phyloP scores from a whole-genome alignment of 2,888 invertebrate genomes.

The Argyra leucocephala region DNA sequence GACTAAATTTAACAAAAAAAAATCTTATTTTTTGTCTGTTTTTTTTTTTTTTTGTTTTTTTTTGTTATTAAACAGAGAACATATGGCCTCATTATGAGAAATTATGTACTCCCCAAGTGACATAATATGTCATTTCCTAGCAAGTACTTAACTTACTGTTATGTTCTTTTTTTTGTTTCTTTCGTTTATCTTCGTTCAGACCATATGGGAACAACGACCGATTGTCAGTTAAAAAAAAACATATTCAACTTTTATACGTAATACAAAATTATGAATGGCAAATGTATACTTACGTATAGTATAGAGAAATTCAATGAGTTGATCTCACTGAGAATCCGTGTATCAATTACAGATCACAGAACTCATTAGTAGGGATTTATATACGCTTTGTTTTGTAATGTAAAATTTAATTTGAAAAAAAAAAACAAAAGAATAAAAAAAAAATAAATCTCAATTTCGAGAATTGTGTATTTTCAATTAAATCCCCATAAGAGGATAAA shows the following conservation, averaged over 20 bases:
- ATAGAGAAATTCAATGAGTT: not conserved
- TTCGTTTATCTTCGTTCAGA: too few relatives aligned
- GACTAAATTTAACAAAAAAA: not conserved
- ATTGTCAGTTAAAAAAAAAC: not conserved
- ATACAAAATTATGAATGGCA: not conserved
- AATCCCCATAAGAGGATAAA: too few relatives aligned
- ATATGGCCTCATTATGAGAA: not conserved
- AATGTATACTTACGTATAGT: not conserved
- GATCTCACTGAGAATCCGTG: too few relatives aligned
- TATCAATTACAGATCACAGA: conserved; percentile 1
- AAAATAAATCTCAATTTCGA: too few relatives aligned
- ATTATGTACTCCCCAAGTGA: conserved; percentile 1
- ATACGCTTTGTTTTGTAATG: too few relatives aligned
- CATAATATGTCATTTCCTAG: not conserved
- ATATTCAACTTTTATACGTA: not conserved
- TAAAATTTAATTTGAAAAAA: too few relatives aligned
- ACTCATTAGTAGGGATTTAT: not conserved
- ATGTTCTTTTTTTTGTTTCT: too few relatives aligned
- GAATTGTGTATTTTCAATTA: too few relatives aligned
- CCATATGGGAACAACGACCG: not conserved
- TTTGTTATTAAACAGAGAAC: not conserved
- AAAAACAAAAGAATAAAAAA: too few relatives aligned
- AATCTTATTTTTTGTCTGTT: not conserved
- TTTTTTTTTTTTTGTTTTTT: too few relatives aligned
- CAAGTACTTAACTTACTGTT: not conserved